These are phyloP conservation scores for Tragelaphus scriptus DNA, from an alignment of 2,113 vertebrate species.

Conservation along the genomic window DNA sequence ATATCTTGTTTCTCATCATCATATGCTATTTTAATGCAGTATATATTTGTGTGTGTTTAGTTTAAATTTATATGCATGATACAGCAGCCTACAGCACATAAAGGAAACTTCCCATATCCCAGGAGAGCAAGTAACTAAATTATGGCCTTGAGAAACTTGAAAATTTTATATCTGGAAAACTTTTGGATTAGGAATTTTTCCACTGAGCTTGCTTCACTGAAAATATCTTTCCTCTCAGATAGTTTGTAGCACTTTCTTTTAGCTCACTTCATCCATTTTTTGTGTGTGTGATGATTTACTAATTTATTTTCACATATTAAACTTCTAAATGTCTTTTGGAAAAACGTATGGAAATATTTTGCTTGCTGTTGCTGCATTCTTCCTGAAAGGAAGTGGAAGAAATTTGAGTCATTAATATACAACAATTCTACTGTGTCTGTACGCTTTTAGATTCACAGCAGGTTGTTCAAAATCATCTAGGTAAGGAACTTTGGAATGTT, in stretches of 20 bases:
- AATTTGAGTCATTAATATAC: not conserved
- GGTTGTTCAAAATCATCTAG: not conserved
- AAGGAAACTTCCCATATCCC: not conserved
- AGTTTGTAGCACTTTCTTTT: not conserved
- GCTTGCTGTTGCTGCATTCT: not conserved
- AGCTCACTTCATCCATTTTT: not conserved
- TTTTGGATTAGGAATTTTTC: not conserved
- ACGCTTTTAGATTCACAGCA: not conserved
- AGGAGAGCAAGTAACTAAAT: not conserved
- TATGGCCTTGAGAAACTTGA: not conserved
- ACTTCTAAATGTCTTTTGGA: not conserved
- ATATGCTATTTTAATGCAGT: not conserved
- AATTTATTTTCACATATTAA: not conserved
- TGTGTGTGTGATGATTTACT: not conserved
- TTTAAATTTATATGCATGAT: not conserved
- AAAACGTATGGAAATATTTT: not conserved
- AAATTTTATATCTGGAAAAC: not conserved
- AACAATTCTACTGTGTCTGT: not conserved
- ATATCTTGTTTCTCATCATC: not conserved
- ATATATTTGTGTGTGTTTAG: not conserved
- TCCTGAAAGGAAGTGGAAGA: not conserved
- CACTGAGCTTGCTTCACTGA: not conserved
- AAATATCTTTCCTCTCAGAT: not conserved
- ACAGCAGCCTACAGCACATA: not conserved
- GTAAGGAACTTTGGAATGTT: conserved; percentile 10